A percentile compares a stretch with the other conserved stretches of the same genome.
phyloP scores from a whole-genome alignment of 1,140 invertebrate species.

The Megalonaias nervosa region DNA sequence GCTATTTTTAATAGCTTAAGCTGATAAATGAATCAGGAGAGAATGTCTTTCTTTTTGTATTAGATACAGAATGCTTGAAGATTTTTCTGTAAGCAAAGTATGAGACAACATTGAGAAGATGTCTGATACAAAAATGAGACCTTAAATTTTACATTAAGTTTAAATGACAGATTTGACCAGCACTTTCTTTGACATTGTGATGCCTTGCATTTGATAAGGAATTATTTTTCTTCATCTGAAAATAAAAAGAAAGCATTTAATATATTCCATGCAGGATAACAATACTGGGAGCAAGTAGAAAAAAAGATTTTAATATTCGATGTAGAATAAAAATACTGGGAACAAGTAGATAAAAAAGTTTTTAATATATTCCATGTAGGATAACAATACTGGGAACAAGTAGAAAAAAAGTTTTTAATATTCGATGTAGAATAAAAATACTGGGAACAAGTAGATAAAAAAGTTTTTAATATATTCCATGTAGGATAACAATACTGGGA shows the following conservation, averaged over 20 bases:
- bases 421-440: background rate
- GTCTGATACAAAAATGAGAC: too few species aligned
- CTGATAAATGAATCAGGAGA: too few species aligned
- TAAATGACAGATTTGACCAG: too few species aligned
- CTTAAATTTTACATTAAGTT: too few species aligned
- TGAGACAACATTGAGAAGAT: too few species aligned
- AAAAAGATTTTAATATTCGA: background rate
- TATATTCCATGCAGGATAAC: background rate
- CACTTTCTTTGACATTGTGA: too few species aligned
- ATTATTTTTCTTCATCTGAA: background rate
- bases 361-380: background rate
- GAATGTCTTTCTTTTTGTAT: too few species aligned
- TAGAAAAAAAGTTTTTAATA: background rate
- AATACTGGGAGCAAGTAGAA: background rate
- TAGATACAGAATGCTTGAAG: too few species aligned
- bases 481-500: slow-evolving; percentile 76
- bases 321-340: background rate
- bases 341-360: background rate
- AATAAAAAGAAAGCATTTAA: too few species aligned
- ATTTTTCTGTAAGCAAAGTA: too few species aligned
- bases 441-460: background rate
- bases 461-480: slow-evolving; percentile 30
- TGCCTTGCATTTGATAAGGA: background rate
- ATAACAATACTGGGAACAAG: background rate
- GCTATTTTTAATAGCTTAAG: too few species aligned